Evolutionary conservation across 2,888 invertebrate species (phyloP).

Genomic region (Minunthozetes semirufus): DNA sequence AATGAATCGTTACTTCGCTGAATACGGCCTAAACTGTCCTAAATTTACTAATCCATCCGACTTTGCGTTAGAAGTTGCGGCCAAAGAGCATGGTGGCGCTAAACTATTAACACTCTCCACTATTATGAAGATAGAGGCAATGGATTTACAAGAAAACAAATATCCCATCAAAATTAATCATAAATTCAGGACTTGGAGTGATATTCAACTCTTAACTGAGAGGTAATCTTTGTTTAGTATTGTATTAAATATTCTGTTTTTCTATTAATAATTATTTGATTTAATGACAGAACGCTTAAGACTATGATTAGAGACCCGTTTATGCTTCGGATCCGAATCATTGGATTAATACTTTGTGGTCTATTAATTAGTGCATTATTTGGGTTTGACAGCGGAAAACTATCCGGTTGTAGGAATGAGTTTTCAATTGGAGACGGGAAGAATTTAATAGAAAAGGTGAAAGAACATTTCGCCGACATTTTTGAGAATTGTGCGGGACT

Average conservation of each 20-base stretch:
- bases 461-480: too few relatives aligned
- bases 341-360: not conserved
- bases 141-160: not conserved
- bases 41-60: slow-evolving; percentile 95
- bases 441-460: too few relatives aligned
- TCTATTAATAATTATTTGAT: not conserved
- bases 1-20: slow-evolving; percentile 74
- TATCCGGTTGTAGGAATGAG: too few relatives aligned
- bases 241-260: not conserved
- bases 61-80: slow-evolving; percentile 55
- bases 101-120: not conserved
- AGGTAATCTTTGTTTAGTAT: not conserved
- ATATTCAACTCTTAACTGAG: not conserved
- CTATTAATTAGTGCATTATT: not conserved
- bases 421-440: too few relatives aligned
- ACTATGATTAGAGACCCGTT: not conserved
- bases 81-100: not conserved
- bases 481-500: too few relatives aligned
- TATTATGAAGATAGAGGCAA: not conserved
- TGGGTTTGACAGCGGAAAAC: too few relatives aligned
- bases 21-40: slow-evolving; percentile 75
- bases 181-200: not conserved
- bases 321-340: not conserved
- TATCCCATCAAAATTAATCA: not conserved
- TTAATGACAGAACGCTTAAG: not conserved